Base-by-base conservation (phyloP, 2,797 vertebrate genomes). In the Lepus townsendii region DNA sequence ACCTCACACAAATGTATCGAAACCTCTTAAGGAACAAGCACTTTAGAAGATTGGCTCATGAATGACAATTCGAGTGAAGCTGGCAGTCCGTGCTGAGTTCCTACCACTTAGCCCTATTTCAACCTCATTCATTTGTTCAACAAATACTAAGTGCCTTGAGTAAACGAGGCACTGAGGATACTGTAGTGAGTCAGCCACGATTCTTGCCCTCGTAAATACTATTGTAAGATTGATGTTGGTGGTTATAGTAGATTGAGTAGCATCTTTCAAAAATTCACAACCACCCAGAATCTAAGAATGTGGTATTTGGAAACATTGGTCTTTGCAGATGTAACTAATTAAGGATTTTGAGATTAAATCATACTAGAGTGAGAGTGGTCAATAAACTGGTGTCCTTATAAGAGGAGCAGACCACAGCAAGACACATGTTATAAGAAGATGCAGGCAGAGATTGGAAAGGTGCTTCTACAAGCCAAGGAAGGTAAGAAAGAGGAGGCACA, bases 1-100 rank as follows among this genome's bases (percentile, higher is more conserved):
- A 62, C 11, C 27, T 77, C 72, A 79, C 14, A 42, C 50, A 88
- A 83, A 79, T 57, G 82, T 19, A 50, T 14, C 54, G 38, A 52
- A 93, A 95, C 91, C 12, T 52, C 27, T 54, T 76, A 17, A 76
- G 84, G 17, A 96, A 10, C 38, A 94, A 75, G 35, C 17, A 47
- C 50, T 68, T 9, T 42, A 22, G 35, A 83, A 62, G 26, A 42
- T 0, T 71, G 38, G 42, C 14, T 68, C 47, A 30, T 20, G 54
- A 83, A 66, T 26, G 16, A 62, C 19, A 54, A 92, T 90, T 72
- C 38, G 54, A 92, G 76, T 38, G 26, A 4, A 72, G 14, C 30
- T 93, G 65, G 30, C 54, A 72, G 69, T 26, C 38, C 4, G 27
- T 47, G 65, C 30, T 76, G 60, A 88, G 32, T 66, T 93, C 38